A percentile compares a stretch with the other conserved stretches of the same genome.
Conservation (phyloP, 2,888 invertebrate genomes). For the Drosophila pseudotalamancana region DNA sequence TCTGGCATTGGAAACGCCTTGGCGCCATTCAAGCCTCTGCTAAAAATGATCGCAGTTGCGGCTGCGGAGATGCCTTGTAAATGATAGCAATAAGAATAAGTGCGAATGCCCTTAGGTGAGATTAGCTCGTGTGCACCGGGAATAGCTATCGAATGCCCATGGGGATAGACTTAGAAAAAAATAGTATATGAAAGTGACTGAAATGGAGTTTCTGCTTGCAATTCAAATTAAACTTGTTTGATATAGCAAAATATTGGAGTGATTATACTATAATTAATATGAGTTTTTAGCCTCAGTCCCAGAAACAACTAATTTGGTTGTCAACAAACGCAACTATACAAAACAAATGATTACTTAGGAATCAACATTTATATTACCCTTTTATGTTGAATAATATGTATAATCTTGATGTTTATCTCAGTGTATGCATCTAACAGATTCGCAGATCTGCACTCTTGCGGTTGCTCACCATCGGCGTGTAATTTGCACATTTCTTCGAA, state of each 20-base stretch:
- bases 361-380: too few relatives aligned
- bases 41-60: conserved; percentile 19
- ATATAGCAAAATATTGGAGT: not conserved
- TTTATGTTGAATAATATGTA: too few relatives aligned
- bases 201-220: not conserved
- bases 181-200: not conserved
- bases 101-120: conserved; percentile 68
- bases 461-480: conserved; percentile 16
- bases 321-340: too few relatives aligned
- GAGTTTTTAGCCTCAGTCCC: too few relatives aligned
- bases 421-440: not conserved
- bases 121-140: conserved; percentile 36
- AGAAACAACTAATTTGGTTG: too few relatives aligned
- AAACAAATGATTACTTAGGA: too few relatives aligned
- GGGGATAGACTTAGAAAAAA: not conserved
- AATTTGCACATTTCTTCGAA: conserved; percentile 64
- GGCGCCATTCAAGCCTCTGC: conserved; percentile 52
- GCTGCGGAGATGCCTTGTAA: conserved; percentile 38
- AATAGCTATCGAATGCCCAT: not conserved
- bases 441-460: conserved; percentile 2
- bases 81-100: conserved; percentile 76
- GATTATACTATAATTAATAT: too few relatives aligned
- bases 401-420: not conserved
- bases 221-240: not conserved
- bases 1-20: conserved; percentile 23